Evolutionary conservation across 2,888 invertebrate genomes (phyloP).

Genomic region (Chrysopilus asiliformis): DNA sequence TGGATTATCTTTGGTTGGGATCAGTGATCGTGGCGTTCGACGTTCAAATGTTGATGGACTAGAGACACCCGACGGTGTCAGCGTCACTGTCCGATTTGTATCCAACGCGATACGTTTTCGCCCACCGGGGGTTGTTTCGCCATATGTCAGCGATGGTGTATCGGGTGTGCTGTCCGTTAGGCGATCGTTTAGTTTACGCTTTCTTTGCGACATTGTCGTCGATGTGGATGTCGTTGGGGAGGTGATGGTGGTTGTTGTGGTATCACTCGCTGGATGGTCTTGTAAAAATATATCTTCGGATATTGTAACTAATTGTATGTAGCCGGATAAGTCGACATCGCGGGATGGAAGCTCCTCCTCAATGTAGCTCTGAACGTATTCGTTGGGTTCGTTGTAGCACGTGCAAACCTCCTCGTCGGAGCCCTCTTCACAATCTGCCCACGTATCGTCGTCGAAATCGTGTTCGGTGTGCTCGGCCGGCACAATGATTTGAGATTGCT

Average conservation of each 20-base stretch:
- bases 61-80: constrained; percentile 7
- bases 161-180: constrained; percentile 26
- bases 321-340: constrained; percentile 27
- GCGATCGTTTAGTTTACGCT: constrained; percentile 33
- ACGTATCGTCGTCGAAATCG: constrained; percentile 26
- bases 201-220: constrained; percentile 23
- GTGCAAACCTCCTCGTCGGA: constrained; percentile 36
- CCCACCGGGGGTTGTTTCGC: constrained; percentile 19
- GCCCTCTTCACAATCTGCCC: constrained; percentile 35
- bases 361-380: constrained; percentile 4
- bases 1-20: constrained; percentile 66
- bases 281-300: constrained; percentile 22
- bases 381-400: constrained; percentile 24
- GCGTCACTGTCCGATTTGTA: constrained; percentile 27
- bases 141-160: constrained; percentile 19
- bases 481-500: constrained; percentile 7
- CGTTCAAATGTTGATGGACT: constrained; percentile 22
- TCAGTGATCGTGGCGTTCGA: constrained; percentile 40
- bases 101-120: constrained; percentile 36
- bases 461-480: constrained; percentile 11
- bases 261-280: constrained; percentile 16
- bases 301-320: constrained; percentile 25
- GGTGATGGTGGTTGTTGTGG: too few relatives aligned
- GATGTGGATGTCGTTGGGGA: too few relatives aligned
- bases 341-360: constrained; percentile 19